Evolutionary conservation across 2,113 vertebrate species (phyloP).

Genomic region (Tragelaphus strepsiceros): DNA sequence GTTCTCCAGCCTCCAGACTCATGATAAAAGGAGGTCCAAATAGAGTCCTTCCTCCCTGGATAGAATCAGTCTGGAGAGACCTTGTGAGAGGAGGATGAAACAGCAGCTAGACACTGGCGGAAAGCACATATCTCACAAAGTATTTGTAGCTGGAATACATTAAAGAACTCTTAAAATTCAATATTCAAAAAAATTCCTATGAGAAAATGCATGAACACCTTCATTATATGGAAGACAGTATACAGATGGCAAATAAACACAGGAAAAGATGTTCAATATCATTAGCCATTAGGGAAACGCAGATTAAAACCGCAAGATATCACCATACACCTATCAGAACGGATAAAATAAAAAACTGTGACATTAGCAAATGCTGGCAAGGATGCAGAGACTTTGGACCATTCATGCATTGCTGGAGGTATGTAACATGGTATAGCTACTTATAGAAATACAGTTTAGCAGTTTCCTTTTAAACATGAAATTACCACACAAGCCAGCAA

Average conservation of each 20-base stretch:
- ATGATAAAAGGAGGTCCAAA: not conserved
- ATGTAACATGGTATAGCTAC: not conserved
- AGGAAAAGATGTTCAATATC: not conserved
- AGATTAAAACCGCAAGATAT: not conserved
- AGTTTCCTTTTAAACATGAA: not conserved
- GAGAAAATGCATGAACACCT: not conserved
- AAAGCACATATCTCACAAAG: not conserved
- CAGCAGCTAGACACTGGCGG: not conserved
- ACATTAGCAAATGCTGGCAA: not conserved
- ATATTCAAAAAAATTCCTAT: not conserved
- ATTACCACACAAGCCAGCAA: not conserved
- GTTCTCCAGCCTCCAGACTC: not conserved
- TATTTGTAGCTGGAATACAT: not conserved
- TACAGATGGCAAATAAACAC: not conserved
- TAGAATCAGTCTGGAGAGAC: not conserved
- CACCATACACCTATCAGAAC: not conserved
- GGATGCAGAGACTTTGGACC: not conserved
- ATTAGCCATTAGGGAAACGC: not conserved
- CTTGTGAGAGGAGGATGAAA: not conserved
- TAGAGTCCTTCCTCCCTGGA: not conserved
- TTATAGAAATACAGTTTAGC: not conserved
- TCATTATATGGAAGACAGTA: not conserved
- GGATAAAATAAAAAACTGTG: not conserved
- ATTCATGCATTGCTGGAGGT: not conserved
- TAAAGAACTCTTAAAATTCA: not conserved